Percentiles rank a stretch among this genome's conserved stretches.
These are phyloP conservation scores for Lerista edwardsae DNA, from an alignment of 2,797 vertebrate species.

Conservation along the genomic window DNA sequence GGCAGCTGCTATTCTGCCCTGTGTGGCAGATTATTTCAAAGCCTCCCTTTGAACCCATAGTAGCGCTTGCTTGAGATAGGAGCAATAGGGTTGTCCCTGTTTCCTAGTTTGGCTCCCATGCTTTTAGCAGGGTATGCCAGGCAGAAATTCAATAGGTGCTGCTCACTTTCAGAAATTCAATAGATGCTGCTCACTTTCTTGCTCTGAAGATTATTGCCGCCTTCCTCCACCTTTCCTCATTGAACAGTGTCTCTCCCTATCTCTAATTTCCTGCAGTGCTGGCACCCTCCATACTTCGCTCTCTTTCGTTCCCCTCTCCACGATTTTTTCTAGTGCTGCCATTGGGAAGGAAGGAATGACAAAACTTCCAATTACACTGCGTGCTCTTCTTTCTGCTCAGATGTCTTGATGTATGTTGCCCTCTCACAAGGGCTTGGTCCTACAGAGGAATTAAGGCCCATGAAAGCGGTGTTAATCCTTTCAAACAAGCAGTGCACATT, in stretches of 20 bases:
- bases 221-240: background rate
- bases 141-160: background rate
- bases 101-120: no score
- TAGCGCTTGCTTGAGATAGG: background rate
- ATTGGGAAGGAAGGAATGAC: background rate
- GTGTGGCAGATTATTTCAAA: background rate
- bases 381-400: conserved; percentile 5
- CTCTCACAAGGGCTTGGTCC: background rate
- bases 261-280: background rate
- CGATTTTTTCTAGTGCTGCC: background rate
- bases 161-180: background rate
- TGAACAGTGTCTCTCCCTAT: background rate
- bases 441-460: conserved; percentile 7
- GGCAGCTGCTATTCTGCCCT: background rate
- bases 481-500: background rate
- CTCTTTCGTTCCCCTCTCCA: background rate
- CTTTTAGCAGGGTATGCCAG: background rate
- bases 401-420: background rate
- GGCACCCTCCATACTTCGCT: background rate
- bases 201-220: background rate
- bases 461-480: conserved; percentile 15
- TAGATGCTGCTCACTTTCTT: background rate
- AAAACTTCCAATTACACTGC: conserved; percentile 1
- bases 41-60: background rate
- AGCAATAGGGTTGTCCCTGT: background rate